A percentile compares a stretch with the other conserved stretches of the same genome.
Conservation (phyloP, 2,797 vertebrate genomes). For the Esox masquinongy region DNA sequence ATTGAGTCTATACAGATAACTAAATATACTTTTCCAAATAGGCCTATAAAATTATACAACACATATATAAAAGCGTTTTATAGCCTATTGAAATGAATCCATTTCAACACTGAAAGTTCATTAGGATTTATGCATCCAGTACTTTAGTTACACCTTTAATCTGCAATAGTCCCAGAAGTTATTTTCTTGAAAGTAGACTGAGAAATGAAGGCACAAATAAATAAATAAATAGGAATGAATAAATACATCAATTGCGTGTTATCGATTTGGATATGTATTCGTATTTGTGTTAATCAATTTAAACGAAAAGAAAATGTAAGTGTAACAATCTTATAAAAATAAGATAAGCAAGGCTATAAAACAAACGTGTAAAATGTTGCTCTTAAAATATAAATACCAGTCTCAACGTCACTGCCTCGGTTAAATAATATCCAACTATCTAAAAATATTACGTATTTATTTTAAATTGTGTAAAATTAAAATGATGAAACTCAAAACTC, state of each 20-base stretch:
- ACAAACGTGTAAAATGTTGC: background rate
- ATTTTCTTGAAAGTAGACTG: no score
- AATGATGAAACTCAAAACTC: no score
- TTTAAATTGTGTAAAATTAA: no score
- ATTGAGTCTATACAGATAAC: background rate
- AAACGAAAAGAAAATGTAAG: background rate
- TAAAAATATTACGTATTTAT: no score
- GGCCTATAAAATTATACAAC: background rate
- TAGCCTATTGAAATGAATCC: no score
- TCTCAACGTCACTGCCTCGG: background rate
- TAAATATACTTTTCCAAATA: background rate
- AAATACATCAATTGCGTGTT: background rate
- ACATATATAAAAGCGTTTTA: no score
- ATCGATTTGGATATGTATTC: constrained; percentile 63
- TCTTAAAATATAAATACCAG: background rate
- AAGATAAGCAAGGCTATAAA: background rate
- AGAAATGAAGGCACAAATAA: background rate
- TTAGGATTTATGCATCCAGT: no score
- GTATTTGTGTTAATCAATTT: background rate
- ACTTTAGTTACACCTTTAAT: no score
- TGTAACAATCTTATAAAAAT: background rate
- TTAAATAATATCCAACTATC: no score
- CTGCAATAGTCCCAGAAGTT: no score
- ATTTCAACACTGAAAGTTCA: no score
- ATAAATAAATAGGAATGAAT: background rate